Conservation (phyloP, 2,797 vertebrate species). For the Decapterus maruadsi region DNA sequence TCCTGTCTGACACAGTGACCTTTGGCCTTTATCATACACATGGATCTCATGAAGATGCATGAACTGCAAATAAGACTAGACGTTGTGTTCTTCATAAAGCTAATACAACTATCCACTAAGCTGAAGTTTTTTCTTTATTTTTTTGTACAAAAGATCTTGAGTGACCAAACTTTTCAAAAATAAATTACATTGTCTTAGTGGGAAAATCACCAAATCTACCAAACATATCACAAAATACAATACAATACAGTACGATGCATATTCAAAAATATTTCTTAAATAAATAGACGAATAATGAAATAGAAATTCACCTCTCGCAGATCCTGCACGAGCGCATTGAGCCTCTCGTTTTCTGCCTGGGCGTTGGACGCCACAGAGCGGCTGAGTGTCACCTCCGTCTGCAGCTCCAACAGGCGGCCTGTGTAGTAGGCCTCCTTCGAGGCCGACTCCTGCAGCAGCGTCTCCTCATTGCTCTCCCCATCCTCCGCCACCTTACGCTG, state of each 20-base stretch:
- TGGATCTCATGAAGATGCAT: not conserved
- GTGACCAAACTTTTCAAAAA: not conserved
- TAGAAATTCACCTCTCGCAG: conserved; percentile 90
- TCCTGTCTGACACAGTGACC: conserved; percentile 10
- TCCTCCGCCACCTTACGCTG: conserved; percentile 98
- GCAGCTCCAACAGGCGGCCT: conserved; percentile 92
- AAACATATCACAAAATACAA: not conserved
- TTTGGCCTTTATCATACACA: conserved; percentile 8
- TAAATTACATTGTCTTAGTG: not conserved
- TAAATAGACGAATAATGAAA: no score
- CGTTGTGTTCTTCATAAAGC: not conserved
- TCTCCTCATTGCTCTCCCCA: conserved; percentile 96
- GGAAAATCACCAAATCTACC: not conserved
- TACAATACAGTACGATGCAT: not conserved
- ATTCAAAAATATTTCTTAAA: not conserved
- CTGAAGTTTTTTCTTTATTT: not conserved
- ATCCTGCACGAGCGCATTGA: conserved; percentile 89
- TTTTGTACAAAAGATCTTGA: not conserved
- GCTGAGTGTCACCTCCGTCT: conserved; percentile 92
- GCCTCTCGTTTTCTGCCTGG: conserved; percentile 92
- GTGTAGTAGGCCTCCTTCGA: conserved; percentile 96
- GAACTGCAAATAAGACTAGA: not conserved
- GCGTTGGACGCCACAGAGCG: conserved; percentile 89
- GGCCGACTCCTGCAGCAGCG: conserved; percentile 94
- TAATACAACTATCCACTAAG: not conserved